A percentile compares a stretch with the other conserved stretches of the same genome.
Conservation (phyloP, 2,797 vertebrate genomes). For the Helicolenus hilgendorfi region DNA sequence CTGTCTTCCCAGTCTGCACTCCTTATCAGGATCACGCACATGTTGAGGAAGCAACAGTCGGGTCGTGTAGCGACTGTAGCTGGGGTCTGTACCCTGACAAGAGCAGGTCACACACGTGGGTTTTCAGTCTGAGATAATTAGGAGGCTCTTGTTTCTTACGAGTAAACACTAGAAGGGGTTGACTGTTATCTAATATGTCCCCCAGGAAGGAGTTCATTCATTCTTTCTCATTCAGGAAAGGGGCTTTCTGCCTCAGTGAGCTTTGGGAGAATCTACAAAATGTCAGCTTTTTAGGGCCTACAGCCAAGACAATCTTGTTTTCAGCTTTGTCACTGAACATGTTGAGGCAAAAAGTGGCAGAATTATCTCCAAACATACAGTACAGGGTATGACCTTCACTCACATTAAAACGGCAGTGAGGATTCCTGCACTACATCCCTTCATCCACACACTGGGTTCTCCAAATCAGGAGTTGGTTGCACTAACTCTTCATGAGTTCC, state of each 20-base stretch:
- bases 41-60: constrained; percentile 10
- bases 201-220: not conserved
- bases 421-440: not conserved
- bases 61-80: constrained; percentile 2
- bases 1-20: not conserved
- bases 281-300: not conserved
- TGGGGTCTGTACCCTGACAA: constrained; percentile 6
- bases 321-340: not conserved
- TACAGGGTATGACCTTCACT: not conserved
- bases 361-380: not conserved
- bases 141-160: not conserved
- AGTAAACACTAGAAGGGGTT: not conserved
- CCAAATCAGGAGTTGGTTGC: not conserved
- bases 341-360: not conserved
- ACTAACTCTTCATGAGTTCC: not conserved
- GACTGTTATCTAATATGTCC: constrained; percentile 5
- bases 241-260: not conserved
- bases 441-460: not conserved
- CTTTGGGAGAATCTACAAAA: not conserved
- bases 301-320: not conserved
- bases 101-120: constrained; percentile 32
- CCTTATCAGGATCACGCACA: constrained; percentile 51
- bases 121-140: constrained; percentile 9
- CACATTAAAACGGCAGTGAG: not conserved
- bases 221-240: not conserved